Conservation (phyloP, 2,888 invertebrate species). For the Tachina fera region DNA sequence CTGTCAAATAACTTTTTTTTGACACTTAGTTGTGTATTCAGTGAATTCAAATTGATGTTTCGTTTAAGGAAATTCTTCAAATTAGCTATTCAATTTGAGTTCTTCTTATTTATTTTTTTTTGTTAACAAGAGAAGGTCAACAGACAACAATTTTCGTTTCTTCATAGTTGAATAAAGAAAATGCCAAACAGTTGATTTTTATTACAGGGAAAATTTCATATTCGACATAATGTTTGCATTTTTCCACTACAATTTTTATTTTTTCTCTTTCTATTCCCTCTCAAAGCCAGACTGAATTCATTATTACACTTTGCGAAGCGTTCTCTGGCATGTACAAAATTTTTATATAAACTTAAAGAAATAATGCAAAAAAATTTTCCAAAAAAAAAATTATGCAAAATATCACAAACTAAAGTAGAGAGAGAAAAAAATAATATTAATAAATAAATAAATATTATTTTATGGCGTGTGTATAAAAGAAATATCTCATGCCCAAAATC, state of each 20-base stretch:
- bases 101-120: background rate
- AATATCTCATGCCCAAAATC: constrained; percentile 53
- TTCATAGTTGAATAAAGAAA: constrained; percentile 37
- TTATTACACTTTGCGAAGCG: constrained; percentile 50
- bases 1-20: too few species aligned
- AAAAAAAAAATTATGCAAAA: constrained; percentile 19
- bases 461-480: background rate
- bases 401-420: background rate
- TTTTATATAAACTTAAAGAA: constrained; percentile 35
- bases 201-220: background rate
- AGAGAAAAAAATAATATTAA: background rate
- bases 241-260: background rate
- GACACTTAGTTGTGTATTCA: background rate
- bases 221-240: too few species aligned
- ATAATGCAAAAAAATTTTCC: constrained; percentile 1
- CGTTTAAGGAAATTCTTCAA: background rate
- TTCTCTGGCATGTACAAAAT: constrained; percentile 38
- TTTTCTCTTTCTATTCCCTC: background rate
- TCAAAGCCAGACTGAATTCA: constrained; percentile 49
- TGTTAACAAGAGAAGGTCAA: constrained; percentile 33
- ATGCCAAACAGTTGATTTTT: constrained; percentile 39
- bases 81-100: background rate
- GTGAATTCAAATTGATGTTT: background rate
- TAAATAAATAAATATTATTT: constrained; percentile 14
- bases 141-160: constrained; percentile 19